These are phyloP conservation scores for Excalfactoria chinensis DNA, from an alignment of 2,113 vertebrate species.

Conservation along the genomic window DNA sequence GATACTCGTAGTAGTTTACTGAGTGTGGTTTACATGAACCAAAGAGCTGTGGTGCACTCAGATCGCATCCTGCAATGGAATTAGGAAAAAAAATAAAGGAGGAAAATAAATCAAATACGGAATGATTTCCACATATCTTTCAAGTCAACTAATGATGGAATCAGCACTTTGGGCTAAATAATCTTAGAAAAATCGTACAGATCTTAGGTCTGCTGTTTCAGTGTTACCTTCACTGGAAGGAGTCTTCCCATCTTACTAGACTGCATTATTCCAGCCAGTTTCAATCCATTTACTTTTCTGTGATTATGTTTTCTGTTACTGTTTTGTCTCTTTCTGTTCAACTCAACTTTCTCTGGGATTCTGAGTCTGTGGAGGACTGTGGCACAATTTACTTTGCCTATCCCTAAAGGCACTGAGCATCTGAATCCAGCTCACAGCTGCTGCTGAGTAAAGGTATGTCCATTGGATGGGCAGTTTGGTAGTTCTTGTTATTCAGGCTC, in stretches of 20 bases:
- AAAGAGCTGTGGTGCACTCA: neutral
- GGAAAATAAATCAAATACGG: neutral
- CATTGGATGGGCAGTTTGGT: neutral
- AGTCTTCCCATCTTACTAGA: neutral
- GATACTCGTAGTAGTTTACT: too few species aligned
- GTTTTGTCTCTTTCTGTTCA: neutral
- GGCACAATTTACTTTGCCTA: neutral
- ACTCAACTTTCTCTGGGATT: neutral
- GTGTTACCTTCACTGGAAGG: neutral
- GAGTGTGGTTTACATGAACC: neutral
- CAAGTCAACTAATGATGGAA: neutral
- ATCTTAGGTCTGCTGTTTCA: neutral
- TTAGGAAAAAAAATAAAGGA: neutral
- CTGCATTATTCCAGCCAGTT: neutral
- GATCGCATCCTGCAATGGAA: neutral
- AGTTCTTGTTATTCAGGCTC: neutral
- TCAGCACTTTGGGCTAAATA: neutral
- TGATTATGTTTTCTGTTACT: neutral
- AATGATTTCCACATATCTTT: neutral
- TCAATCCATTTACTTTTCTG: neutral
- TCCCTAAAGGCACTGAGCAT: neutral
- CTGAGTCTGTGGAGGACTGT: neutral
- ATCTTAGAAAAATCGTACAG: neutral
- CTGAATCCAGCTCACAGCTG: neutral
- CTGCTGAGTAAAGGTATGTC: neutral